Conservation (phyloP, 2,113 vertebrate genomes). For the Poeciliopsis turrubarensis region DNA sequence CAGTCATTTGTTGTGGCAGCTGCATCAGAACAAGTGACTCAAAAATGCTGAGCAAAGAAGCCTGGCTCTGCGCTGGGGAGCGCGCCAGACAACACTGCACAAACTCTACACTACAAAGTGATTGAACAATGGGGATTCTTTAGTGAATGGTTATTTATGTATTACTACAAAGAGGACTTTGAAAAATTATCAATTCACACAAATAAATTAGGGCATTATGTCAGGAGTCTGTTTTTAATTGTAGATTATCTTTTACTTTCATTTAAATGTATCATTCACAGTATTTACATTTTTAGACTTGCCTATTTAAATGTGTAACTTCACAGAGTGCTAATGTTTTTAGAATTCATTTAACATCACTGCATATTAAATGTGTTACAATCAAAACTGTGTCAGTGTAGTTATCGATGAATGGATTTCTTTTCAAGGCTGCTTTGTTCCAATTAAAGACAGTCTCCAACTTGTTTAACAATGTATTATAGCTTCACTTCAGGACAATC, state of each 20-base stretch:
- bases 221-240: background rate
- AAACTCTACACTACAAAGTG: background rate
- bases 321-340: background rate
- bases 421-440: slow-evolving; percentile 11
- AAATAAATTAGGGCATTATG: background rate
- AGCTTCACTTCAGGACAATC: slow-evolving; percentile 10
- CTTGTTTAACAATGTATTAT: background rate
- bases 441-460: slow-evolving; percentile 4
- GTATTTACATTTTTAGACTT: background rate
- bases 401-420: background rate
- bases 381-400: slow-evolving; percentile 2
- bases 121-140: background rate
- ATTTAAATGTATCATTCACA: background rate
- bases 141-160: background rate
- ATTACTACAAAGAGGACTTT: too few relatives aligned
- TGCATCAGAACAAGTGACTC: background rate
- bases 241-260: background rate
- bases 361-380: background rate
- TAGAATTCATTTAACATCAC: background rate
- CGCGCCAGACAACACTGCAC: background rate
- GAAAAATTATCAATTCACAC: background rate
- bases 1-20: background rate
- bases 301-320: background rate
- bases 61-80: background rate
- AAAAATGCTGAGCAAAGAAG: background rate